These are phyloP conservation scores for Lophura nycthemera DNA, from an alignment of 2,113 vertebrate genomes.

Conservation along the genomic window DNA sequence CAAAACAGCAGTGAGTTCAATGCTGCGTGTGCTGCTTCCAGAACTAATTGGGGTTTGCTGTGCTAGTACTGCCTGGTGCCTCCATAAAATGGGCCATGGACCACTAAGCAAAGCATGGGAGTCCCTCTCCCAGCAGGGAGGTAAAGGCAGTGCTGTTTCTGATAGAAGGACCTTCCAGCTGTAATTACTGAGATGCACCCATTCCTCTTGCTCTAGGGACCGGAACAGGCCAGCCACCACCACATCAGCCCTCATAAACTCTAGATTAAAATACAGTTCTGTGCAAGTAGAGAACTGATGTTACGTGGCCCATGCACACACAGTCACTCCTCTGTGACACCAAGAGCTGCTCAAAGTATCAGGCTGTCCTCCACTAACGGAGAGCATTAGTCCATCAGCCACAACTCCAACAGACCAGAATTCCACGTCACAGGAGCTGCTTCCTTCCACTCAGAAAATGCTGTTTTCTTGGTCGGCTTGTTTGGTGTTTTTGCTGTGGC, in stretches of 20 bases:
- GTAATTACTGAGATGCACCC: neutral
- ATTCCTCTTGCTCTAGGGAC: neutral
- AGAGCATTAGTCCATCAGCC: neutral
- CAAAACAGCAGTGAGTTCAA: neutral
- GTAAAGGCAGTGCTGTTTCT: neutral
- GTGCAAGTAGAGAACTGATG: neutral
- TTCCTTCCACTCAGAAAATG: neutral
- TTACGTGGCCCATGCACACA: neutral
- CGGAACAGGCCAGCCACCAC: neutral
- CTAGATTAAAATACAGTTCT: neutral
- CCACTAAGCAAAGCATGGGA: neutral
- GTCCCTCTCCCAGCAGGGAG: neutral
- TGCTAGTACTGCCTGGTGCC: neutral
- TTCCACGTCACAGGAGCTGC: neutral
- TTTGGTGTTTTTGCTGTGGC: neutral
- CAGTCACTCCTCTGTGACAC: neutral
- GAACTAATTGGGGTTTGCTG: conserved; percentile 14
- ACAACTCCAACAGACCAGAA: neutral
- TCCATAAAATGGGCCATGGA: neutral
- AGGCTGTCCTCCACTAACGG: neutral
- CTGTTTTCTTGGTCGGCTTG: neutral
- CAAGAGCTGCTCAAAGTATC: neutral
- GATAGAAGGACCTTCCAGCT: neutral
- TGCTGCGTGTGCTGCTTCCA: neutral
- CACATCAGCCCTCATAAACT: neutral